phyloP scores from a whole-genome alignment of 1,140 invertebrate species.

The Charaxes varanes region DNA sequence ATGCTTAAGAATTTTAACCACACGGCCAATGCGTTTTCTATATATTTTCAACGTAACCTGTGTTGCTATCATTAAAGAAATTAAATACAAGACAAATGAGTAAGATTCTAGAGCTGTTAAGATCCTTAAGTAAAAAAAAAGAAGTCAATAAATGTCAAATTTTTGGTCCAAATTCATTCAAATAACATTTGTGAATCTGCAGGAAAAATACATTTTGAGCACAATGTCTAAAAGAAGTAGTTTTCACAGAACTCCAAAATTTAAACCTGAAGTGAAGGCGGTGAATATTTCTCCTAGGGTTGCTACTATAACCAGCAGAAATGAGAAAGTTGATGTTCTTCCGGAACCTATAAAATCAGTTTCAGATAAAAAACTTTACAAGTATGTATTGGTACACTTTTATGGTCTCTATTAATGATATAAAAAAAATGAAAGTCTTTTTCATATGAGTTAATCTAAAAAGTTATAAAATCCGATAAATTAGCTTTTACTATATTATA shows the following conservation, averaged over 20 bases:
- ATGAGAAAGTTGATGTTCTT: conserved; percentile 58
- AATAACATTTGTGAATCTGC: conserved; percentile 48
- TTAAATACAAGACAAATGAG: too few species aligned
- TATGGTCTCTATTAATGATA: neutral
- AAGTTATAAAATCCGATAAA: too few species aligned
- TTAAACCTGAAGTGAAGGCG: conserved; percentile 54
- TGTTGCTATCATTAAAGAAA: too few species aligned
- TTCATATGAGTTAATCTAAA: too few species aligned
- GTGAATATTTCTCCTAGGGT: conserved; percentile 28
- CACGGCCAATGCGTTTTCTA: too few species aligned
- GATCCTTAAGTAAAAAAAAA: too few species aligned
- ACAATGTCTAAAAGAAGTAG: conserved; percentile 60
- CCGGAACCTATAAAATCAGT: conserved; percentile 60
- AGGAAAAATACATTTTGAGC: conserved; percentile 27
- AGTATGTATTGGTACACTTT: conserved; percentile 38
- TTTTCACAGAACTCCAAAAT: conserved; percentile 51
- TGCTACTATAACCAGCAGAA: conserved; percentile 25
- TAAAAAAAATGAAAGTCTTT: too few species aligned
- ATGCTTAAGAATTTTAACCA: too few species aligned
- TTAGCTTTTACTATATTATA: too few species aligned
- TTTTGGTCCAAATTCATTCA: conserved; percentile 57
- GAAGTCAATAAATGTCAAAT: conserved; percentile 61
- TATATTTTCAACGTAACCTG: too few species aligned
- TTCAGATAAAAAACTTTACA: conserved; percentile 66
- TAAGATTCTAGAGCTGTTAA: too few species aligned